These are phyloP conservation scores for Isichthys henryi DNA, from an alignment of 2,113 vertebrate genomes.

Conservation along the genomic window DNA sequence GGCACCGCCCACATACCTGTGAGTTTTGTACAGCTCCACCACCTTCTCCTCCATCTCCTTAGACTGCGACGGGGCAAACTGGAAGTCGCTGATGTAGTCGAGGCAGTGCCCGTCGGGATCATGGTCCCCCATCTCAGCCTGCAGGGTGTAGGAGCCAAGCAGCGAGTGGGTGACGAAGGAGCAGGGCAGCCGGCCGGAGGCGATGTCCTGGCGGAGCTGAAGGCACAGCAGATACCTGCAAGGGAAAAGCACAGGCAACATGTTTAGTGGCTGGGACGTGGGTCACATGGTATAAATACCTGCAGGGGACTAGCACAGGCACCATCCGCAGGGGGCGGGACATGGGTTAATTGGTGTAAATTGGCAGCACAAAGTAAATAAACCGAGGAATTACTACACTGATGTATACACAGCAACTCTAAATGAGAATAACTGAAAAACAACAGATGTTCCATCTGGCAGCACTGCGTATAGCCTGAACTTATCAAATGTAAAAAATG, in stretches of 20 bases:
- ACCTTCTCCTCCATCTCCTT: constrained; percentile 97
- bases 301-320: constrained; percentile 35
- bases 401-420: neutral
- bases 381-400: neutral
- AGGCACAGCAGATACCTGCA: constrained; percentile 79
- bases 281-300: constrained; percentile 55
- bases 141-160: constrained; percentile 71
- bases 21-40: constrained; percentile 84
- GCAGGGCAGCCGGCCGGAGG: constrained; percentile 70
- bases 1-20: constrained; percentile 63
- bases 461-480: neutral
- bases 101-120: constrained; percentile 73
- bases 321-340: neutral
- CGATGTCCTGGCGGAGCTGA: constrained; percentile 76
- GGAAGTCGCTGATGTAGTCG: constrained; percentile 75
- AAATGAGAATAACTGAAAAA: neutral
- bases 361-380: neutral
- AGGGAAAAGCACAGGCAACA: constrained; percentile 2
- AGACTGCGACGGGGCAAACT: constrained; percentile 81
- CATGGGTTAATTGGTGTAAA: neutral
- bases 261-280: neutral
- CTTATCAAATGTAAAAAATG: neutral
- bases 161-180: constrained; percentile 79
- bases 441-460: neutral
- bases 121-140: constrained; percentile 88